phyloP scores from a whole-genome alignment of 2,888 invertebrate genomes.

The Cerastis leucographa region DNA sequence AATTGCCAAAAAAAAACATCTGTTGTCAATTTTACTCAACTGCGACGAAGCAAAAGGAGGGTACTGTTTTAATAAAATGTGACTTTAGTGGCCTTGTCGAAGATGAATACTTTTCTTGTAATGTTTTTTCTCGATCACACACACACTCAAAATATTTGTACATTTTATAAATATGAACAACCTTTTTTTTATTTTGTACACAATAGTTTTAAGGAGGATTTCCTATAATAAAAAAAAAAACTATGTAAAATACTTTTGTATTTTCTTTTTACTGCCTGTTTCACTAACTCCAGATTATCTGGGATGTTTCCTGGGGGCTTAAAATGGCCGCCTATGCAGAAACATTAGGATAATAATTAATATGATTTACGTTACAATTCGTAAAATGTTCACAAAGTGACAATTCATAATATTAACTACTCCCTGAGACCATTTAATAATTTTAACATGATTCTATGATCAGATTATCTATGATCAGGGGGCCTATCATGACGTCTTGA shows the following conservation, averaged over 20 bases:
- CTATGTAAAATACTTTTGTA: conserved; percentile 49
- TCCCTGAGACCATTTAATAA: no score
- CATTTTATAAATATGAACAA: conserved; percentile 70
- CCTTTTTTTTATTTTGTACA: conserved; percentile 70
- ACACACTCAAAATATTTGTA: conserved; percentile 63
- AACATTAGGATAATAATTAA: no score
- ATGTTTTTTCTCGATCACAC: conserved; percentile 52
- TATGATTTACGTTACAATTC: no score
- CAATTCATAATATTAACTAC: no score
- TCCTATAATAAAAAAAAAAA: conserved; percentile 71
- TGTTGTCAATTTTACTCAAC: not conserved
- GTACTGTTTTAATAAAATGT: not conserved
- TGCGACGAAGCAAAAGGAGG: not conserved
- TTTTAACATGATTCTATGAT: no score
- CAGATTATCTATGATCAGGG: no score
- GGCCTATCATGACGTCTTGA: no score
- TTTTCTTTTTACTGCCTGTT: conserved; percentile 4
- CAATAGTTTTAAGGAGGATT: conserved; percentile 71
- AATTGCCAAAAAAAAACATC: not conserved
- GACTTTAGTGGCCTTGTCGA: not conserved
- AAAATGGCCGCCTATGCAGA: not conserved
- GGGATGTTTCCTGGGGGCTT: not conserved
- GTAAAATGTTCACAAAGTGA: no score
- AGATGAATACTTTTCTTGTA: not conserved
- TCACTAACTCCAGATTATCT: not conserved